These are phyloP conservation scores for Sprattus sprattus DNA, from an alignment of 2,113 vertebrate genomes.

Conservation along the genomic window DNA sequence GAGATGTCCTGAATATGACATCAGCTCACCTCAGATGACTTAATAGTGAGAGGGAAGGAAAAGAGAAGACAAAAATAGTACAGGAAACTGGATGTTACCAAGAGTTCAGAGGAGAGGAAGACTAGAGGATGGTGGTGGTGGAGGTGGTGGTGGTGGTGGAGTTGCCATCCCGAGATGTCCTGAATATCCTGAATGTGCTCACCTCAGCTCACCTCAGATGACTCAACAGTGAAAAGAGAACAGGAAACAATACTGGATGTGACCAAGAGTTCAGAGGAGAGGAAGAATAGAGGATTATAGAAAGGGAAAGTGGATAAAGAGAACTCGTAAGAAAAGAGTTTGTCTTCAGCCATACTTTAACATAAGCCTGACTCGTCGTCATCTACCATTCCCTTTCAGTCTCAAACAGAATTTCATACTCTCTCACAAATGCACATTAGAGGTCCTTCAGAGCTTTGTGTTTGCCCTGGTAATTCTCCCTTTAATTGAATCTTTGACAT, in stretches of 20 bases:
- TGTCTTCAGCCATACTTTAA: background rate
- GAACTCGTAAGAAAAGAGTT: background rate
- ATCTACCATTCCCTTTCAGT: background rate
- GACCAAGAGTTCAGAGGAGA: background rate
- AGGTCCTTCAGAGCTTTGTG: background rate
- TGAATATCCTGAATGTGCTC: too few species aligned
- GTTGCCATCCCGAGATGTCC: too few species aligned
- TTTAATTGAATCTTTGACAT: slow-evolving; percentile 10
- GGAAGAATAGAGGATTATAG: background rate
- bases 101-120: too few species aligned
- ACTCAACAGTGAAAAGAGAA: too few species aligned
- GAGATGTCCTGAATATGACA: background rate
- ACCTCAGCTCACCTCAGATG: too few species aligned
- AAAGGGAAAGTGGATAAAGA: background rate
- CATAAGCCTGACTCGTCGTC: background rate
- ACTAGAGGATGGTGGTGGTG: too few species aligned
- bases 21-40: background rate
- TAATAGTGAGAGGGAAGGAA: background rate
- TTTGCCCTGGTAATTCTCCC: background rate
- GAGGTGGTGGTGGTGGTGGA: too few species aligned
- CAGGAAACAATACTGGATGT: too few species aligned
- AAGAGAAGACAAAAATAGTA: too few species aligned
- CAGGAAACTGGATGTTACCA: too few species aligned
- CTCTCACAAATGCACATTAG: background rate
- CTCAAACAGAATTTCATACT: background rate